phyloP scores from a whole-genome alignment of 1,140 invertebrate species.

The Phortica variegata region DNA sequence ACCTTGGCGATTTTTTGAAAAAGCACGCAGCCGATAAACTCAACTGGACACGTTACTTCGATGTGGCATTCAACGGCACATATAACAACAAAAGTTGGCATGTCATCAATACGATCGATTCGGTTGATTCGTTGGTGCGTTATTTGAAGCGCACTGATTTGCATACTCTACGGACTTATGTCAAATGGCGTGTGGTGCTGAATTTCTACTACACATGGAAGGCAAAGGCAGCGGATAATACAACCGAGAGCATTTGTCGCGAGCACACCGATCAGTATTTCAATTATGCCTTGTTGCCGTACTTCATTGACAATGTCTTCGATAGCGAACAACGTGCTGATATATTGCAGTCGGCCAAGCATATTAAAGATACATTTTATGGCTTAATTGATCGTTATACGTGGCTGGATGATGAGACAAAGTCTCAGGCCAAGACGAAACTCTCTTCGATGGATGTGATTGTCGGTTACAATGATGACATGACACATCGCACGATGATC shows the following conservation, averaged over 20 bases:
- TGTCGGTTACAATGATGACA: slow-evolving; percentile 45
- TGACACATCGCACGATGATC: slow-evolving; percentile 34
- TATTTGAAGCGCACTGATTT: slow-evolving; percentile 24
- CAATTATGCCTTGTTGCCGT: slow-evolving; percentile 43
- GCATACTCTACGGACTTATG: slow-evolving; percentile 21
- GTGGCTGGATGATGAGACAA: slow-evolving; percentile 48
- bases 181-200: slow-evolving; percentile 26
- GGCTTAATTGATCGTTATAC: slow-evolving; percentile 35
- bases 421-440: slow-evolving; percentile 38
- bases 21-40: slow-evolving; percentile 34
- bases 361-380: slow-evolving; percentile 40
- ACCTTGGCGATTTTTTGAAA: slow-evolving; percentile 25
- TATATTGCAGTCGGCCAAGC: slow-evolving; percentile 29
- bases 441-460: slow-evolving; percentile 41
- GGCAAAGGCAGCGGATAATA: slow-evolving; percentile 11
- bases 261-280: slow-evolving; percentile 31
- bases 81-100: slow-evolving; percentile 23
- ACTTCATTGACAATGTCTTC: slow-evolving; percentile 42
- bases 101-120: slow-evolving; percentile 30
- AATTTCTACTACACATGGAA: slow-evolving; percentile 41
- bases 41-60: slow-evolving; percentile 45
- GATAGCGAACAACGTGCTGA: slow-evolving; percentile 36
- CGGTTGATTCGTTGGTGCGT: slow-evolving; percentile 29
- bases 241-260: slow-evolving; percentile 25
- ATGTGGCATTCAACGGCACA: slow-evolving; percentile 39